Evolutionary conservation across 2,113 vertebrate genomes (phyloP), one percentile per base, ranked within the genome.

Genomic region (Ceyx margarethae): DNA sequence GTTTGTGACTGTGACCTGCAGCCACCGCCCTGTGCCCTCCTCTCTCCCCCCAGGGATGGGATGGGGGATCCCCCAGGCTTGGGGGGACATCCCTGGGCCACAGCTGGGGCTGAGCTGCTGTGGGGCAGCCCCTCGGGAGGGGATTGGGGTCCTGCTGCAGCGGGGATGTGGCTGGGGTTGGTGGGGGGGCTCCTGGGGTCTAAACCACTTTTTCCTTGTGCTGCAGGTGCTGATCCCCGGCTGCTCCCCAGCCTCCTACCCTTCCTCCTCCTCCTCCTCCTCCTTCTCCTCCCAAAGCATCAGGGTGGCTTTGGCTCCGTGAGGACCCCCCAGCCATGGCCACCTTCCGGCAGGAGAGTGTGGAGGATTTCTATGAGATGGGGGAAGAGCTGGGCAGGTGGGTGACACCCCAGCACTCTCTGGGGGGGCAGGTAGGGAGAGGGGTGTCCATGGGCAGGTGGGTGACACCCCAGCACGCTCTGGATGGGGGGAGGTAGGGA

Each of bases 361-460:
- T 98, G 90, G 98, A 98, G 87, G 97, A 97, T 1, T 96, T 98
- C 88, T 98, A 98, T 4, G 98, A 98, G 93, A 98, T 98, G 98
- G 98, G 97, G 2, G 98, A 98, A 56, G 98, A 98, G 89, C 95
- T 98, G 91, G 98, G 98, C 94, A 98, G 98, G 98, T 94, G 71
- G 78, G 93, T 28, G 7, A 35, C 15, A 4, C 10, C 68, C n/a
- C 2, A 0, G 33, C 0, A 1, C 0, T 0, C 16, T 48, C 16
- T 1, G 1, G 19, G 23, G 62, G 37, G 37, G 37, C 9, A 37
- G 21, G 10, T 12, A 21, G 46, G 21, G 11, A 48, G 20, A 48
- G 46, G 42, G 19, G 8, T 68, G 37, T 28, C 60, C 3, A 0
- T 98, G 91, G 98, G 98, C 94, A 98, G 98, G 98, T 94, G 66